Conservation (phyloP, 2,888 invertebrate genomes). For the Luffia ferchaultella region DNA sequence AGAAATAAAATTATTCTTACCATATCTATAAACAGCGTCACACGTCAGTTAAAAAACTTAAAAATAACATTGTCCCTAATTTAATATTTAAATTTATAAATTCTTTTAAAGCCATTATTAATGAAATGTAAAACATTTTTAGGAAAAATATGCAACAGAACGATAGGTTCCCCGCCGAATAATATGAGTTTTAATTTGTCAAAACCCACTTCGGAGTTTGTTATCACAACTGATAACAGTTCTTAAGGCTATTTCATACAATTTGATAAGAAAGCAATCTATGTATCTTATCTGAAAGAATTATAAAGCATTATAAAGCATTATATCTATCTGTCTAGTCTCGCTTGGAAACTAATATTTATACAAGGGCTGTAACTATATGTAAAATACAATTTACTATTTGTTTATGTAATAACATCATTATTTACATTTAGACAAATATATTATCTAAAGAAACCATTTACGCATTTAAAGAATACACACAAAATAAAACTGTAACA, state of each 20-base stretch:
- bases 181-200: constrained; percentile 16
- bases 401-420: no score
- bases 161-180: neutral
- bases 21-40: constrained; percentile 35
- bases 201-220: constrained; percentile 33
- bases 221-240: constrained; percentile 47
- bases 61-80: neutral
- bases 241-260: constrained; percentile 25
- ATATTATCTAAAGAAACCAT: no score
- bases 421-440: no score
- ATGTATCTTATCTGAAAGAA: neutral
- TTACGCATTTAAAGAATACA: no score
- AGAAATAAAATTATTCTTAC: constrained; percentile 29
- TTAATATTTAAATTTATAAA: neutral
- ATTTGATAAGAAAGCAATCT: constrained; percentile 4
- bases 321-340: neutral
- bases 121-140: neutral
- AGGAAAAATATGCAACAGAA: neutral
- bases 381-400: neutral
- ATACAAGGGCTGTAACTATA: neutral
- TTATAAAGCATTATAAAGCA: no score
- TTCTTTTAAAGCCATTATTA: neutral
- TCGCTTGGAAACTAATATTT: neutral
- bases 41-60: constrained; percentile 21
- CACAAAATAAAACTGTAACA: no score